phyloP scores from a whole-genome alignment of 2,113 vertebrate genomes.

The Collichthys lucidus region DNA sequence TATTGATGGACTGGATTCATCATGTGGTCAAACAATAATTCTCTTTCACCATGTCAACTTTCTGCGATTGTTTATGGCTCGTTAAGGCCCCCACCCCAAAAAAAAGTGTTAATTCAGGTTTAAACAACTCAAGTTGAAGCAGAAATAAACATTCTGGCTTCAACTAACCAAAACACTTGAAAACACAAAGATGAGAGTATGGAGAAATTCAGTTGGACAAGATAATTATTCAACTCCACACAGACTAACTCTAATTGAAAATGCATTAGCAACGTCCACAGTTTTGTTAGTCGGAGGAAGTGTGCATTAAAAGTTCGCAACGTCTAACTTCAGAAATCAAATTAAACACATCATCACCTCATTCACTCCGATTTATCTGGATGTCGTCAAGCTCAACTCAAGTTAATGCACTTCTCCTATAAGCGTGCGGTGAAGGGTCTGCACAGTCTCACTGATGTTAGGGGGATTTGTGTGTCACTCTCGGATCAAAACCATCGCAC shows the following conservation, averaged over 20 bases:
- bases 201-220: neutral
- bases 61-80: neutral
- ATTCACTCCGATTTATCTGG: slow-evolving; percentile 23
- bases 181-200: neutral
- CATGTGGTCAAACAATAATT: neutral
- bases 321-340: neutral
- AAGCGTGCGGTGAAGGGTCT: slow-evolving; percentile 19
- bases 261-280: neutral
- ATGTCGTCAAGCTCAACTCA: slow-evolving; percentile 26
- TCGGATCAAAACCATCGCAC: slow-evolving; percentile 33
- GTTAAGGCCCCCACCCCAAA: neutral
- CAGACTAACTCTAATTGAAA: slow-evolving; percentile 3
- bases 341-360: slow-evolving; percentile 21
- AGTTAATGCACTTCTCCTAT: neutral
- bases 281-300: slow-evolving; percentile 5
- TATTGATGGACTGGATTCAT: neutral
- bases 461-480: slow-evolving; percentile 16
- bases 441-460: slow-evolving; percentile 26
- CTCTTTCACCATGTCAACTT: too few species aligned
- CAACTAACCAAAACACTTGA: neutral
- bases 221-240: neutral
- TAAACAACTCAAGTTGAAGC: neutral
- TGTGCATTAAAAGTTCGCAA: neutral
- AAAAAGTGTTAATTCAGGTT: neutral
- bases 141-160: neutral